Evolutionary conservation across 1,140 invertebrate species (phyloP).

Genomic region (Drosophila burlai): DNA sequence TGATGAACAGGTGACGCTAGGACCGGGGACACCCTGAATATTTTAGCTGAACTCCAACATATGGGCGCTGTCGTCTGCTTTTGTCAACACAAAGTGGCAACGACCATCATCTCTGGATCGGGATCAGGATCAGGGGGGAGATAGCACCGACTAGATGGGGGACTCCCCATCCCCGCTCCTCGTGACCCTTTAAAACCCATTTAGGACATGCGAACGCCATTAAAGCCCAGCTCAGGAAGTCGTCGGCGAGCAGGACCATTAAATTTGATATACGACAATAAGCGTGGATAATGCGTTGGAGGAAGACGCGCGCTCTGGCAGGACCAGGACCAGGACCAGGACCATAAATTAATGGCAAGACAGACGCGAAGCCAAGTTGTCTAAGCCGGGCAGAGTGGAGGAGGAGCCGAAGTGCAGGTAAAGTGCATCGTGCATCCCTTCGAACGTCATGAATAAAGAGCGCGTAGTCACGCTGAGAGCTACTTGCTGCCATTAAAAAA

Average conservation of each 20-base stretch:
- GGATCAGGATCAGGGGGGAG: too few species aligned
- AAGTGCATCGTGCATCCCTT: constrained; percentile 25
- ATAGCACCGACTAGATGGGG: too few species aligned
- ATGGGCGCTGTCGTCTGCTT: constrained; percentile 26
- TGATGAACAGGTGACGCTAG: constrained; percentile 45
- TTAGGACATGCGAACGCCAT: constrained; percentile 43
- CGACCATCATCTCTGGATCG: not conserved
- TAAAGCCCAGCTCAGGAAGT: constrained; percentile 63
- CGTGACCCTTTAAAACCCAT: constrained; percentile 40
- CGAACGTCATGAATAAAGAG: constrained; percentile 1
- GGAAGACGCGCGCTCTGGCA: constrained; percentile 13
- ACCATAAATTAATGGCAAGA: constrained; percentile 50
- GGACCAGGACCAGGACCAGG: constrained; percentile 1
- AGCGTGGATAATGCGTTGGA: constrained; percentile 71
- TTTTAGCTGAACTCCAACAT: constrained; percentile 16
- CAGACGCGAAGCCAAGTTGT: constrained; percentile 18
- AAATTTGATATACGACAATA: constrained; percentile 80
- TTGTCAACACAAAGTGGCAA: constrained; percentile 21
- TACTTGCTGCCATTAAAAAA: not conserved
- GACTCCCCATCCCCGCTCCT: not conserved
- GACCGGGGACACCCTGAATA: not conserved
- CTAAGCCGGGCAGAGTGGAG: constrained; percentile 11
- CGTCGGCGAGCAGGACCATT: constrained; percentile 64
- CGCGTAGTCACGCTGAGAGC: not conserved
- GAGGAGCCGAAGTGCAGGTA: constrained; percentile 37